phyloP scores from a whole-genome alignment of 2,888 invertebrate species.

The Drosophila pseudotalamancana region DNA sequence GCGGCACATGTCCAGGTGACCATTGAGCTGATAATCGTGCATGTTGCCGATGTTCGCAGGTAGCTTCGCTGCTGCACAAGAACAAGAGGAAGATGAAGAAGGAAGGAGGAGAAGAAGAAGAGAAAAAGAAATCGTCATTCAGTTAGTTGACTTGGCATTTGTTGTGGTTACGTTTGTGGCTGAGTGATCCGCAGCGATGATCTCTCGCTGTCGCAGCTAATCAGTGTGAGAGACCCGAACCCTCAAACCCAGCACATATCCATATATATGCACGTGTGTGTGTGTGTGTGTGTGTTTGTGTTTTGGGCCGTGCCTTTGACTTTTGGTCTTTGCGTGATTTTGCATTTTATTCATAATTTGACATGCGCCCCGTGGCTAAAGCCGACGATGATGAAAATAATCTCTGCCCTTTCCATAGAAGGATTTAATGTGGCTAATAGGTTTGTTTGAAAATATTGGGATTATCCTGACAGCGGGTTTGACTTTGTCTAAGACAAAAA shows the following conservation, averaged over 20 bases:
- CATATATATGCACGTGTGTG: conserved; percentile 37
- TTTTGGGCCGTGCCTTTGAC: conserved; percentile 61
- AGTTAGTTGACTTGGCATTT: conserved; percentile 36
- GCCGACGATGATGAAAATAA: conserved; percentile 82
- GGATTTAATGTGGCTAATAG: conserved; percentile 78
- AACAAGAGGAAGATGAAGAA: conserved; percentile 10
- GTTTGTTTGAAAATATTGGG: conserved; percentile 82
- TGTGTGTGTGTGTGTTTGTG: conserved; percentile 18
- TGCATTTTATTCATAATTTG: conserved; percentile 81
- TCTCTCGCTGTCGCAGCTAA: conserved; percentile 82
- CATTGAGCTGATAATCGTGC: conserved; percentile 85
- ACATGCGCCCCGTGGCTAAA: conserved; percentile 82
- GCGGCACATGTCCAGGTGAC: conserved; percentile 83
- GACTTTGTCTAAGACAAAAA: conserved; percentile 55
- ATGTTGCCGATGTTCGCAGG: conserved; percentile 84
- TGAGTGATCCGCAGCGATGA: conserved; percentile 75
- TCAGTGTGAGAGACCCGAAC: conserved; percentile 73
- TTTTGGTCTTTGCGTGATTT: conserved; percentile 74
- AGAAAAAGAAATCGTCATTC: conserved; percentile 48
- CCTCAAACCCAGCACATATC: conserved; percentile 24
- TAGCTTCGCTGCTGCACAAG: conserved; percentile 88
- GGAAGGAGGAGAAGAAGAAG: conserved; percentile 25
- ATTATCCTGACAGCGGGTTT: conserved; percentile 75
- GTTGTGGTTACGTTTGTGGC: conserved; percentile 47
- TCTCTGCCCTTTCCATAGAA: conserved; percentile 72